A percentile compares a stretch with the other conserved stretches of the same genome.
phyloP scores from a whole-genome alignment of 92 coral and sea anemone genomes.

The Hydrozoanthus gracilis region DNA sequence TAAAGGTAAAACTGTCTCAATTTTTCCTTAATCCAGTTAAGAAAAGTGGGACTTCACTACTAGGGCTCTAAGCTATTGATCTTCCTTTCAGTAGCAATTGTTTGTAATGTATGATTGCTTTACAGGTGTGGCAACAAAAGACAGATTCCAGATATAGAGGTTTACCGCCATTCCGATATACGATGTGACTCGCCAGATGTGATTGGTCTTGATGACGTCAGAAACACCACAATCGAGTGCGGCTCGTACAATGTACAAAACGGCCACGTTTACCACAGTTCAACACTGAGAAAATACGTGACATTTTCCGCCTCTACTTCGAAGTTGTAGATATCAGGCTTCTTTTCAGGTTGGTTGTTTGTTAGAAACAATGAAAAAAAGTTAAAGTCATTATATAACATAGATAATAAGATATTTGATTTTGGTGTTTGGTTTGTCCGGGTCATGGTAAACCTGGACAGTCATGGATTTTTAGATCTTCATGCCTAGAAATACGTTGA shows the following conservation, averaged over 20 bases:
- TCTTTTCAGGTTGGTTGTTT: constrained; percentile 21
- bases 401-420: neutral
- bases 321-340: constrained; percentile 46
- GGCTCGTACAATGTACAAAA: constrained; percentile 83
- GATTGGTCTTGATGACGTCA: constrained; percentile 83
- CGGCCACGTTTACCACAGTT: constrained; percentile 83
- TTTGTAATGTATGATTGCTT: neutral
- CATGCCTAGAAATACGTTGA: too few species aligned
- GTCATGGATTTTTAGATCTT: too few species aligned
- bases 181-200: constrained; percentile 96
- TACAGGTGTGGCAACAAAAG: constrained; percentile 69
- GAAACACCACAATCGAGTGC: constrained; percentile 72
- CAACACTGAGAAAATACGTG: constrained; percentile 79
- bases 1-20: too few species aligned
- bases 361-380: neutral
- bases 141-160: constrained; percentile 91
- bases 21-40: too few species aligned
- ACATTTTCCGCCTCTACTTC: constrained; percentile 90
- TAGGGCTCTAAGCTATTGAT: too few species aligned
- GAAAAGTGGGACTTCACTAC: too few species aligned
- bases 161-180: constrained; percentile 89
- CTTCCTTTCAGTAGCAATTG: too few species aligned
- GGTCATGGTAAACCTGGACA: too few species aligned
- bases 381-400: neutral
- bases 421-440: too few species aligned